Percentiles rank a stretch among this genome's conserved stretches.
These are phyloP conservation scores for Phortica okadai DNA, from an alignment of 2,888 invertebrate genomes.

Conservation along the genomic window DNA sequence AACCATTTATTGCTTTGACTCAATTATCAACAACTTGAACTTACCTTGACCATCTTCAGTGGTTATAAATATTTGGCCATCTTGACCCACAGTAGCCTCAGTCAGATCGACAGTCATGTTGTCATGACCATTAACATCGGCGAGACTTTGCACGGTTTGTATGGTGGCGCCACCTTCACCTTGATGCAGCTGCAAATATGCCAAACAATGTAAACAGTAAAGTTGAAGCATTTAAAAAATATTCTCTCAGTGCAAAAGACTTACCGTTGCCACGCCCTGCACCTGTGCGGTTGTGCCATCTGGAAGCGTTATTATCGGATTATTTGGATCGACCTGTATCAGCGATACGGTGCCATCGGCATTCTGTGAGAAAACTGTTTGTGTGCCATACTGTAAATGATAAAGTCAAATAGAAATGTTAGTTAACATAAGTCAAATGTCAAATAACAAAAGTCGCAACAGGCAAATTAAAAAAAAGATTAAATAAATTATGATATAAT, in stretches of 20 bases:
- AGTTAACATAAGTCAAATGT: slow-evolving; percentile 12
- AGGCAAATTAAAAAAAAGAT: slow-evolving; percentile 19
- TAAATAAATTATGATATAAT: not conserved
- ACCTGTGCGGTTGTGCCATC: slow-evolving; percentile 98
- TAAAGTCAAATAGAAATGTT: slow-evolving; percentile 34
- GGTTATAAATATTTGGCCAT: slow-evolving; percentile 96
- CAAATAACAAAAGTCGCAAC: not conserved
- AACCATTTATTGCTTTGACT: too few species aligned
- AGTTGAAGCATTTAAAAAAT: not conserved
- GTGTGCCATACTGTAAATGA: slow-evolving; percentile 84
- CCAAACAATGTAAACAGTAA: not conserved
- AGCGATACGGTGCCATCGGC: slow-evolving; percentile 97
- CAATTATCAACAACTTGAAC: not conserved
- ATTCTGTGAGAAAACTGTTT: slow-evolving; percentile 95
- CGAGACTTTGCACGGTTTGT: slow-evolving; percentile 84
- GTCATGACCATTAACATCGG: slow-evolving; percentile 84
- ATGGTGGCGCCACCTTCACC: slow-evolving; percentile 80
- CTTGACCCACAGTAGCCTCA: slow-evolving; percentile 93
- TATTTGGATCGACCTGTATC: slow-evolving; percentile 95
- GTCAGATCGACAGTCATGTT: slow-evolving; percentile 92
- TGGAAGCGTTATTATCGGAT: slow-evolving; percentile 95
- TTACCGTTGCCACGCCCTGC: slow-evolving; percentile 80
- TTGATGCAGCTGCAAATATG: slow-evolving; percentile 80
- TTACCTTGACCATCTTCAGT: slow-evolving; percentile 95
- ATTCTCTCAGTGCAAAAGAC: not conserved